Base-by-base conservation (phyloP, 1,140 invertebrate genomes). In the Zaprionus davidi region DNA sequence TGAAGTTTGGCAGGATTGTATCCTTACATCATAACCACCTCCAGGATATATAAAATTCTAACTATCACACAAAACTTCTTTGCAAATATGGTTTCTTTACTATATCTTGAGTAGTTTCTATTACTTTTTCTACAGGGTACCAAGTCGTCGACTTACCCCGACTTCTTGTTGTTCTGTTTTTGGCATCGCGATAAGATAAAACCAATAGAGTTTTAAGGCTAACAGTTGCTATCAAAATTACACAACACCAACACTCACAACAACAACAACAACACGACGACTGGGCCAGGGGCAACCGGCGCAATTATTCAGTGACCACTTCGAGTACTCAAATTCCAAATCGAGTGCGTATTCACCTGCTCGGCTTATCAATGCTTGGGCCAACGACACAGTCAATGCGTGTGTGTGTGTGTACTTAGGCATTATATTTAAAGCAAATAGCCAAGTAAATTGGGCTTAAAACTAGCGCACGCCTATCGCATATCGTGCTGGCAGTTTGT, bases 141-240 rank as follows among this genome's bases (percentile, higher is more conserved):
- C n/a, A 22, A 26, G 28, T 41, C 36, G n/a, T 53, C 24, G 38
- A 26, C 49, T 66, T 53, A 51, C 28, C 49, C 3, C 7, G 0
- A 28, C 36, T 20, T 66, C 31, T 34, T 62, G 67, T 26, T 51
- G 20, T 60, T 65, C n/a, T 57, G 60, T 68, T 79, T 65, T 63
- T 46, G 38, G 11, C 58, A 49, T 38, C 51, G n/a, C 55, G 84
- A 88, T 88, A 90, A 88, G 84, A 88, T 88, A 88, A 88, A 58
- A 44, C 85, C 69, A 76, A 90, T 90, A 81, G 88, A 88, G 82
- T 73, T 81, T 88, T 73, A 88, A 88, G 84, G 81, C 85, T 84
- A 90, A 84, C 74, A 74, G 60, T 56, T 71, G 84, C 66, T 90
- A 87, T 87, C 84, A 84, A 71, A 66, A 44, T 49, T 68, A 66